phyloP scores from a whole-genome alignment of 2,113 vertebrate genomes.

The Gymnogyps californianus region DNA sequence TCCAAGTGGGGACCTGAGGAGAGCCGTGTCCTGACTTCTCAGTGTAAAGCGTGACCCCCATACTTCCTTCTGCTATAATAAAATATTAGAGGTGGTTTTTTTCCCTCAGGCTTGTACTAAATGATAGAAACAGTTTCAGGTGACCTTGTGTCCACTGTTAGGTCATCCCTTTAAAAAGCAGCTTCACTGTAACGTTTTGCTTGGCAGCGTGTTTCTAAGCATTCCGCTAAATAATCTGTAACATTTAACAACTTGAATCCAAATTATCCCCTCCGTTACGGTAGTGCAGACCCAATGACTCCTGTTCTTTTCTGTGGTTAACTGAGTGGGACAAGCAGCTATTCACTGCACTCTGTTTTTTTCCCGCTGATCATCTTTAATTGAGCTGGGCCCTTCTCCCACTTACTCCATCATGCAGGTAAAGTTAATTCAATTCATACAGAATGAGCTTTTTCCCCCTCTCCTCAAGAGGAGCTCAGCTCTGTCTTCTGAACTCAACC shows the following conservation, averaged over 20 bases:
- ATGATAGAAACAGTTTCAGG: neutral
- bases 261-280: neutral
- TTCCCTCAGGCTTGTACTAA: neutral
- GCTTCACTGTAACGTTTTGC: neutral
- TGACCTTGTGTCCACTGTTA: neutral
- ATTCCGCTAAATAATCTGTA: neutral
- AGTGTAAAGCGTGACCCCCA: neutral
- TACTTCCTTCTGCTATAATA: neutral
- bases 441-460: neutral
- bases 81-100: neutral
- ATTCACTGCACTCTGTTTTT: neutral
- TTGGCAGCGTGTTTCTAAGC: neutral
- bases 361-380: neutral
- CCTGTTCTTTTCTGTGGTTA: neutral
- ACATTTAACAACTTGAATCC: neutral
- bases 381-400: neutral
- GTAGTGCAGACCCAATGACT: neutral
- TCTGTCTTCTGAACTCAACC: neutral
- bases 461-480: neutral
- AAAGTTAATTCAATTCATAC: neutral
- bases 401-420: neutral
- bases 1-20: neutral
- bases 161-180: neutral
- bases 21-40: neutral
- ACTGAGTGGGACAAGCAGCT: neutral